A percentile compares a stretch with the other conserved stretches of the same genome.
Evolutionary conservation across 2,888 invertebrate genomes (phyloP).

Genomic region (Drosophila flavopinicola): DNA sequence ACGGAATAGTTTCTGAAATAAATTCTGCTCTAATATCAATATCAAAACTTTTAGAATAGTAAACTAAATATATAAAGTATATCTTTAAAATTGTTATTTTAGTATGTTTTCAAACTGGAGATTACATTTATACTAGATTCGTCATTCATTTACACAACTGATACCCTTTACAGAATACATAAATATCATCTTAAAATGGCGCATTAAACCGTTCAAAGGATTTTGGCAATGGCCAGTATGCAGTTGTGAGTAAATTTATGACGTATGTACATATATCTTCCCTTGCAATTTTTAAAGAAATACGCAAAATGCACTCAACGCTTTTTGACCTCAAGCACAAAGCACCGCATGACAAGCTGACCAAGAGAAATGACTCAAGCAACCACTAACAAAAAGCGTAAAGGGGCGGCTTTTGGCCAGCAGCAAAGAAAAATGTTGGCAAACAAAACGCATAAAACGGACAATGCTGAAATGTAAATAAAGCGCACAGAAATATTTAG

Average conservation of each 20-base stretch:
- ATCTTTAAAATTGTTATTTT: too few species aligned
- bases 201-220: too few species aligned
- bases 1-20: background rate
- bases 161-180: too few species aligned
- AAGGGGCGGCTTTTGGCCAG: conserved; percentile 44
- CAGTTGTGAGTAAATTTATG: conserved; percentile 24
- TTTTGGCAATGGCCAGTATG: conserved; percentile 30
- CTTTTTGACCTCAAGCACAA: conserved; percentile 33
- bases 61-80: too few species aligned
- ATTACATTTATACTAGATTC: too few species aligned
- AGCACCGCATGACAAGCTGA: conserved; percentile 16
- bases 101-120: too few species aligned
- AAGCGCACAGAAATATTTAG: conserved; percentile 51
- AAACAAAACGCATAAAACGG: conserved; percentile 18
- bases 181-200: too few species aligned
- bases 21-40: too few species aligned
- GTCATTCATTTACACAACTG: too few species aligned
- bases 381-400: conserved; percentile 31
- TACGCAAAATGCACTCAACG: conserved; percentile 46
- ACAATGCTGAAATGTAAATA: conserved; percentile 47
- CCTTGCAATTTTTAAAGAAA: conserved; percentile 5
- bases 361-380: conserved; percentile 52
- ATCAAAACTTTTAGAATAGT: too few species aligned
- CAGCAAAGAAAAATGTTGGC: conserved; percentile 26
- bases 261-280: conserved; percentile 17